Evolutionary conservation across 2,888 invertebrate genomes (phyloP), one percentile per base, ranked within the genome.

Genomic region (Drosophila colorata): DNA sequence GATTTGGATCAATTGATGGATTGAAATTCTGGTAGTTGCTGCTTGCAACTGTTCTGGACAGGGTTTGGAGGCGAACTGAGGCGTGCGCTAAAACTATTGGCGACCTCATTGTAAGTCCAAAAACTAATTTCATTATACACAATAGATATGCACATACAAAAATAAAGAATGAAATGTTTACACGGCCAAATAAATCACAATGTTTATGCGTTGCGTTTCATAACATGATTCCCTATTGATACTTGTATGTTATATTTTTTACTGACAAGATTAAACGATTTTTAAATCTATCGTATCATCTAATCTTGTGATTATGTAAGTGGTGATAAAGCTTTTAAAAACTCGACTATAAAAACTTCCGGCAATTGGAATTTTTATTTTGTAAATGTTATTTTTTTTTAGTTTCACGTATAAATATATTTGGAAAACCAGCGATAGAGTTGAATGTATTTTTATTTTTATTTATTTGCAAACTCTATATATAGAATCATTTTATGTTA

Each of bases 21-120:
- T 11, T 33, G 2, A 0, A 14, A n/a, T 40, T 33, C 8, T 1
- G 6, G 9, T 23, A 16, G 37, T 43, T 38, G 6, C 31, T 9
- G n/a, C 7, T 38, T 44, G 31, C 64, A 63, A 72, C 69, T 53
- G 40, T 20, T 57, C 25, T 20, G 46, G 16, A 25, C 61, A 63
- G 70, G 23, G 60, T 11, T 40, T 49, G 8, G 14, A 20, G 35
- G 11, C 46, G 25, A 40, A 75, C 77, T 75, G 40, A 37, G 13
- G 37, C 23, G 46, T 16, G 20, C 6, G 9, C 13, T 11, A 8
- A 38, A 55, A 53, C 20, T 53, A 31, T 28, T 33, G 44, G 8
- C 41, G 55, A 38, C 37, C 55, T 48, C 9, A 38, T 31, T 33
- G 14, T 35, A 28, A n/a, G 5, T 31, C 47, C 33, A 35, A 48